These are phyloP conservation scores for Paratilapia polleni DNA, from an alignment of 2,113 vertebrate genomes.

Conservation along the genomic window DNA sequence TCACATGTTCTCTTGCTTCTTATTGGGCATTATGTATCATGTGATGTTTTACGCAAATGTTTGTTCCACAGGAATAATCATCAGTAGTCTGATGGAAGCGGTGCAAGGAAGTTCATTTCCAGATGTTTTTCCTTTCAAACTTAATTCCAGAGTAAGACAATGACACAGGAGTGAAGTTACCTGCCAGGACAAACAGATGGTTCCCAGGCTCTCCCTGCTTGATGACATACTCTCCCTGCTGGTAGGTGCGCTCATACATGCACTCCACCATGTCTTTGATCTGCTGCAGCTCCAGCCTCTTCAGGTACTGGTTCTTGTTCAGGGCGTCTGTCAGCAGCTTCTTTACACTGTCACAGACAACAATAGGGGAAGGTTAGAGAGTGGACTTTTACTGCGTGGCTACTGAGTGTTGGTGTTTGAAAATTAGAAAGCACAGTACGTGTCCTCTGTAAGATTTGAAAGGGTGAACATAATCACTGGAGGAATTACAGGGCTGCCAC, in stretches of 20 bases:
- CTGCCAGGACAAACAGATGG: conserved; percentile 93
- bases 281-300: conserved; percentile 89
- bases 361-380: background rate
- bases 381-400: background rate
- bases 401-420: background rate
- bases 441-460: background rate
- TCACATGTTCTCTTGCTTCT: fast-evolving
- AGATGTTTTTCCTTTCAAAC: background rate
- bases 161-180: conserved; percentile 55
- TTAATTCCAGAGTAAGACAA: background rate
- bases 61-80: background rate
- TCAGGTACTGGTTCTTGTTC: conserved; percentile 92
- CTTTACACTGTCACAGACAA: conserved; percentile 83
- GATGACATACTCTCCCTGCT: conserved; percentile 87
- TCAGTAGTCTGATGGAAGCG: background rate
- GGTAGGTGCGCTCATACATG: conserved; percentile 90
- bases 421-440: background rate
- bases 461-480: background rate
- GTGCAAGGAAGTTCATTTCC: background rate
- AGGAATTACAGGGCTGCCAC: background rate
- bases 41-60: fast-evolving
- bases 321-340: conserved; percentile 89
- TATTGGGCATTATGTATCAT: background rate
- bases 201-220: conserved; percentile 90
- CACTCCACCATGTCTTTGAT: conserved; percentile 94